phyloP scores from a whole-genome alignment of 2,888 invertebrate genomes.

The Caenorhabditis sp. region DNA sequence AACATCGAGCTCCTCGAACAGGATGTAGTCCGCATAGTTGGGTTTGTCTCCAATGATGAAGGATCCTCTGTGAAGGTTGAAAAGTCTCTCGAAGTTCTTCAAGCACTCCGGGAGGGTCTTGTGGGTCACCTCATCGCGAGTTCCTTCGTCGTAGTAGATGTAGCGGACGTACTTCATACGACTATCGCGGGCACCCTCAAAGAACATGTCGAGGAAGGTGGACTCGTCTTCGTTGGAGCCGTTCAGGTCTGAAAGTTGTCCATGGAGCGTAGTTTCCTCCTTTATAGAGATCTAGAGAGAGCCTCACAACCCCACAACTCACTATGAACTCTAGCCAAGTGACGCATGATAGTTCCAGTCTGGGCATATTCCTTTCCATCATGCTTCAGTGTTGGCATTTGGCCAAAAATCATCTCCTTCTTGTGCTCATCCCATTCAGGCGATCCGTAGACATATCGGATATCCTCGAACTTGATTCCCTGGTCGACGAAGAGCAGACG shows the following conservation, averaged over 20 bases:
- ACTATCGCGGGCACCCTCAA: slow-evolving; percentile 40
- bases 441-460: slow-evolving; percentile 10
- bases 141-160: slow-evolving; percentile 23
- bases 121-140: slow-evolving; percentile 33
- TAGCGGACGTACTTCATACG: slow-evolving; percentile 36
- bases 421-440: slow-evolving; percentile 54
- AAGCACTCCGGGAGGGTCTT: slow-evolving; percentile 39
- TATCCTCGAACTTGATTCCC: slow-evolving; percentile 45
- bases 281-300: neutral
- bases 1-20: slow-evolving; percentile 57
- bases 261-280: neutral
- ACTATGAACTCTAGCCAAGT: slow-evolving; percentile 41
- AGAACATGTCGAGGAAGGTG: slow-evolving; percentile 50
- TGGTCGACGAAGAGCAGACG: slow-evolving; percentile 58
- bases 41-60: slow-evolving; percentile 42
- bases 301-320: no score
- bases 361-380: slow-evolving; percentile 37
- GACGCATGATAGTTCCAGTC: slow-evolving; percentile 58
- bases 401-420: slow-evolving; percentile 47
- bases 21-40: slow-evolving; percentile 52
- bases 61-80: slow-evolving; percentile 38
- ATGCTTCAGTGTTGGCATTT: slow-evolving; percentile 48
- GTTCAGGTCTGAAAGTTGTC: slow-evolving; percentile 32
- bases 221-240: slow-evolving; percentile 40
- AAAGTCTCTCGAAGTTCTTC: slow-evolving; percentile 37